Evolutionary conservation across 2,797 vertebrate species (phyloP).

Genomic region (Remorina albescens): DNA sequence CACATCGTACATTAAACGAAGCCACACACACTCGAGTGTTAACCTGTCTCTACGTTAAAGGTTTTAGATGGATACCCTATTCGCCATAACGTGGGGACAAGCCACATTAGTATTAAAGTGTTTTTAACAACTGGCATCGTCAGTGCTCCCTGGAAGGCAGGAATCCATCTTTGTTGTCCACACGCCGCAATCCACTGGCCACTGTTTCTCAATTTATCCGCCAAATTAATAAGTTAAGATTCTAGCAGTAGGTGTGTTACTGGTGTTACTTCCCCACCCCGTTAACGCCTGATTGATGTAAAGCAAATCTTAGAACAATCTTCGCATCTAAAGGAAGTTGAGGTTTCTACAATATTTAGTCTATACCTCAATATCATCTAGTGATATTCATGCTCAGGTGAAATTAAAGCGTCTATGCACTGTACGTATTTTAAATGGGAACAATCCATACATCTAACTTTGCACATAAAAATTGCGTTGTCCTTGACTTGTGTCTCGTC

Average conservation of each 20-base stretch:
- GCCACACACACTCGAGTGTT: constrained; percentile 32
- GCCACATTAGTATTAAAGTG: neutral
- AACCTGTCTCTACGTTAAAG: constrained; percentile 45
- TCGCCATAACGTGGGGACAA: constrained; percentile 27
- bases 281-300: constrained; percentile 30
- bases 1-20: constrained; percentile 56
- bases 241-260: constrained; percentile 17
- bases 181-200: neutral
- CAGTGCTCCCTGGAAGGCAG: constrained; percentile 13
- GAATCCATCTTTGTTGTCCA: constrained; percentile 24
- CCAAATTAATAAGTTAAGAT: constrained; percentile 27
- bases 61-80: constrained; percentile 21
- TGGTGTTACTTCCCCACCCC: constrained; percentile 17
- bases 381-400: constrained; percentile 56
- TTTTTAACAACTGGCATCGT: constrained; percentile 28
- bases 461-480: constrained; percentile 32
- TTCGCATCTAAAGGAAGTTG: constrained; percentile 47
- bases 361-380: constrained; percentile 42
- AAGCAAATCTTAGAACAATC: constrained; percentile 32
- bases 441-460: constrained; percentile 35
- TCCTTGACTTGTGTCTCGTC: constrained; percentile 20
- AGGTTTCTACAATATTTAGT: constrained; percentile 36
- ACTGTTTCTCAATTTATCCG: constrained; percentile 13
- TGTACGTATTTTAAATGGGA: constrained; percentile 56
- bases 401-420: constrained; percentile 56